These are phyloP conservation scores for Neosilurus hyrtlii DNA, from an alignment of 2,797 vertebrate species.

Conservation along the genomic window DNA sequence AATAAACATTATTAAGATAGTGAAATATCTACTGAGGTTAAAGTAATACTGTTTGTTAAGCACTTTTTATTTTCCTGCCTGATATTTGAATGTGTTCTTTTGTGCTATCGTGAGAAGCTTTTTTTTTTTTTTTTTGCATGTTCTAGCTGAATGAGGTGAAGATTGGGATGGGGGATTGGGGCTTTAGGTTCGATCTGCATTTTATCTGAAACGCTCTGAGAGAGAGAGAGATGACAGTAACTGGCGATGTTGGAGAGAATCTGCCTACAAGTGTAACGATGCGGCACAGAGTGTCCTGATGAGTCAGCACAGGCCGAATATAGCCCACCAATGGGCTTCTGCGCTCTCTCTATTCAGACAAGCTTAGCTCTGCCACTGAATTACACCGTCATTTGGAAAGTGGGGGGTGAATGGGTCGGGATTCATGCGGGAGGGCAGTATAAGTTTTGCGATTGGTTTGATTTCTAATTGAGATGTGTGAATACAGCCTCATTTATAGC, in stretches of 20 bases:
- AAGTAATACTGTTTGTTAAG: neutral
- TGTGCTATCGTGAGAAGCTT: neutral
- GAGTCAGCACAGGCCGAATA: slow-evolving; percentile 78
- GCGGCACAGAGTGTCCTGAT: slow-evolving; percentile 77
- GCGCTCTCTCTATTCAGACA: slow-evolving; percentile 56
- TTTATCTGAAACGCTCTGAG: slow-evolving; percentile 55
- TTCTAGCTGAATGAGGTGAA: neutral
- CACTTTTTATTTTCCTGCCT: neutral
- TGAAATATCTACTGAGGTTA: neutral
- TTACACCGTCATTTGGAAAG: slow-evolving; percentile 21
- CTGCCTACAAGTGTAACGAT: slow-evolving; percentile 77
- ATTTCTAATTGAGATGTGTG: neutral
- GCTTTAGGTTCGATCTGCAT: slow-evolving; percentile 14
- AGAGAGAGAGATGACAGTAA: slow-evolving; percentile 60
- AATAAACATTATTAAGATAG: neutral
- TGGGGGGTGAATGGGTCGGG: neutral
- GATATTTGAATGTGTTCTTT: neutral
- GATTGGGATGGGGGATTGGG: neutral
- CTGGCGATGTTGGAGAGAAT: slow-evolving; percentile 66
- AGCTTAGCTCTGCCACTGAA: slow-evolving; percentile 36
- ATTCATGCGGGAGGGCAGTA: neutral
- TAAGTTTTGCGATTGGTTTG: neutral
- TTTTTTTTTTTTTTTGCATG: neutral
- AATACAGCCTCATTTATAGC: neutral
- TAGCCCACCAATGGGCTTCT: slow-evolving; percentile 70